These are phyloP conservation scores for Lethocerus indicus DNA, from an alignment of 1,140 invertebrate species.

Conservation along the genomic window DNA sequence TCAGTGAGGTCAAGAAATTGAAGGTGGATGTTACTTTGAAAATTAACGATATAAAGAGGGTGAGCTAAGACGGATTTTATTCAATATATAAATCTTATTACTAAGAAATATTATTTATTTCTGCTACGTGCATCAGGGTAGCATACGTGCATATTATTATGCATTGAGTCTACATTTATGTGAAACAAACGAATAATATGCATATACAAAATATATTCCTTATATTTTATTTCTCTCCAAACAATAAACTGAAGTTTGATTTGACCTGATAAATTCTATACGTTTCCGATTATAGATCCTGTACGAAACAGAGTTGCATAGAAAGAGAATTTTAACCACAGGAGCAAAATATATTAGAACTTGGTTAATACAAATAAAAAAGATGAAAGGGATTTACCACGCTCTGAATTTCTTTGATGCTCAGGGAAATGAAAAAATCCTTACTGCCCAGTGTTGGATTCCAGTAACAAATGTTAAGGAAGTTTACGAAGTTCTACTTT, in stretches of 20 bases:
- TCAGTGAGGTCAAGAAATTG: conserved; percentile 72
- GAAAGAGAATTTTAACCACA: conserved; percentile 68
- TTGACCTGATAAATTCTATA: neutral
- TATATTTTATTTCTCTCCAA: neutral
- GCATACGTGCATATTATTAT: too few relatives aligned
- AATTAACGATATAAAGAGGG: too few relatives aligned
- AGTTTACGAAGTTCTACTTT: conserved; percentile 64
- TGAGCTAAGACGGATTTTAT: too few relatives aligned
- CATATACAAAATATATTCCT: neutral
- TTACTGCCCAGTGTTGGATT: conserved; percentile 98
- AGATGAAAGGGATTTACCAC: conserved; percentile 85
- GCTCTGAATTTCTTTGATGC: conserved; percentile 81
- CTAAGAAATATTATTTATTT: too few relatives aligned
- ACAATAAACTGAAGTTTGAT: neutral
- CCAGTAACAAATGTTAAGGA: conserved; percentile 74
- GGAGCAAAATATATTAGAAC: conserved; percentile 80
- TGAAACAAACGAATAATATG: too few relatives aligned
- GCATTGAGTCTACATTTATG: too few relatives aligned
- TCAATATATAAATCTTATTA: too few relatives aligned
- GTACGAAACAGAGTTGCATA: conserved; percentile 65
- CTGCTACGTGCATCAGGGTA: too few relatives aligned
- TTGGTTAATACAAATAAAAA: conserved; percentile 83
- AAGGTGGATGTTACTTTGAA: conserved; percentile 80
- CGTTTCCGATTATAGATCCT: conserved; percentile 75
- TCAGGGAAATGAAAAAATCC: conserved; percentile 80